A percentile compares a stretch with the other conserved stretches of the same genome.
These are phyloP conservation scores for Gryllus bimaculatus DNA, from an alignment of 1,140 invertebrate species.

Conservation along the genomic window DNA sequence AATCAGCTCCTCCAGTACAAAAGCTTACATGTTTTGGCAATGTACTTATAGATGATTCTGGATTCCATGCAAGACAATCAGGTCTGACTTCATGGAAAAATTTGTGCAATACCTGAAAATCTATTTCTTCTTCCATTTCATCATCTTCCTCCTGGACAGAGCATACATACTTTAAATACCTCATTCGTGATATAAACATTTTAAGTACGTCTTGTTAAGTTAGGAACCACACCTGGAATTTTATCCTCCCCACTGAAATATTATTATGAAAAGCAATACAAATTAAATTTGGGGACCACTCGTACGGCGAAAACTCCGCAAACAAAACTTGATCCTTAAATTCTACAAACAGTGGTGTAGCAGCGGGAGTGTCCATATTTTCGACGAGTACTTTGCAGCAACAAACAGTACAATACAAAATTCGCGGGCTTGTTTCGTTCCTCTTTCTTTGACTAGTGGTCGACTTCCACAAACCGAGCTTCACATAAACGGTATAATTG, in stretches of 20 bases:
- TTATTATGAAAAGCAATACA: constrained; percentile 37
- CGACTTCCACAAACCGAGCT: no score
- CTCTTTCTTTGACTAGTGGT: no score
- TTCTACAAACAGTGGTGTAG: neutral
- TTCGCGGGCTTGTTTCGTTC: no score
- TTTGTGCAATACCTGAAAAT: constrained; percentile 16
- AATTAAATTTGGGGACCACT: constrained; percentile 42
- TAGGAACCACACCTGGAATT: constrained; percentile 35
- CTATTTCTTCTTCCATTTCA: constrained; percentile 24
- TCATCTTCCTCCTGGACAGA: constrained; percentile 23
- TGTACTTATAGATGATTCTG: constrained; percentile 48
- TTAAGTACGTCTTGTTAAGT: constrained; percentile 8
- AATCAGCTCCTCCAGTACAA: constrained; percentile 36
- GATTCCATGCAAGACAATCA: constrained; percentile 46
- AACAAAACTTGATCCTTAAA: constrained; percentile 35
- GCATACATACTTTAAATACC: neutral
- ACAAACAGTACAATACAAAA: no score
- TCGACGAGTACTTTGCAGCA: no score
- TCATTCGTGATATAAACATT: constrained; percentile 7
- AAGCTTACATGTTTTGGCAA: constrained; percentile 49
- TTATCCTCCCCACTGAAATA: constrained; percentile 35
- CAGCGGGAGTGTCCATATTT: neutral
- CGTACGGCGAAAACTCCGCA: constrained; percentile 41
- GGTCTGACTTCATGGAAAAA: constrained; percentile 31
- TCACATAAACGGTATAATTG: no score